Evolutionary conservation across 1,140 invertebrate genomes (phyloP).

Genomic region (Calliopsis andreniformis): DNA sequence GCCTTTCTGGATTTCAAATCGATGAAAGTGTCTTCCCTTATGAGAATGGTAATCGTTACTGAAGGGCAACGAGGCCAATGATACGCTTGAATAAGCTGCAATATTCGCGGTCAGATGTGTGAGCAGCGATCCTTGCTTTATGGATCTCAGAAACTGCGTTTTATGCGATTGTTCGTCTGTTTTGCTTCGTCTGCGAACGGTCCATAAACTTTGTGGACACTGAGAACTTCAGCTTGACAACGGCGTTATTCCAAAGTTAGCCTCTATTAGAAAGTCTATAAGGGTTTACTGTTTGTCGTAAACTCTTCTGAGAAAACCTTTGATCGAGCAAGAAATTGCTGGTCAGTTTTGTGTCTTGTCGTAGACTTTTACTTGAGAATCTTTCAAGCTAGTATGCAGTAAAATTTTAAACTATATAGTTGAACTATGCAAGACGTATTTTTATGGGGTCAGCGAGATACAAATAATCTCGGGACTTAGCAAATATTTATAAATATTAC

Average conservation of each 20-base stretch:
- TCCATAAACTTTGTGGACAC: not conserved
- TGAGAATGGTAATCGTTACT: constrained; percentile 27
- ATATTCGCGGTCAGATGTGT: no score
- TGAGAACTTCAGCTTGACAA: not conserved
- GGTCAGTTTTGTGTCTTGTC: no score
- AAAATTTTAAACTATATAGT: no score
- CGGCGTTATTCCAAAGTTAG: not conserved
- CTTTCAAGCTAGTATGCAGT: no score
- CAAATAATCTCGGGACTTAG: no score
- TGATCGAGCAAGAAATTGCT: not conserved
- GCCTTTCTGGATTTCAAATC: constrained; percentile 60
- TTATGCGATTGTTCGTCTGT: constrained; percentile 4
- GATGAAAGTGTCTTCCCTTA: constrained; percentile 38
- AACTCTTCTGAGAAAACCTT: not conserved
- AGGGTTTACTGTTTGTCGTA: not conserved
- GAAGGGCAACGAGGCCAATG: constrained; percentile 51
- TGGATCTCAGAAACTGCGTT: not conserved
- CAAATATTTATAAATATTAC: no score
- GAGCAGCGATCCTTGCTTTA: constrained; percentile 12
- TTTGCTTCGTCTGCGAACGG: not conserved
- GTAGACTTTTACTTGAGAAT: no score
- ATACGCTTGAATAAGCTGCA: constrained; percentile 35
- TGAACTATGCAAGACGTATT: no score
- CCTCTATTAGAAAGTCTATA: not conserved
- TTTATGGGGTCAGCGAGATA: no score